Evolutionary conservation across 2,113 vertebrate species (phyloP).

Genomic region (Plecturocebus donacophilus): DNA sequence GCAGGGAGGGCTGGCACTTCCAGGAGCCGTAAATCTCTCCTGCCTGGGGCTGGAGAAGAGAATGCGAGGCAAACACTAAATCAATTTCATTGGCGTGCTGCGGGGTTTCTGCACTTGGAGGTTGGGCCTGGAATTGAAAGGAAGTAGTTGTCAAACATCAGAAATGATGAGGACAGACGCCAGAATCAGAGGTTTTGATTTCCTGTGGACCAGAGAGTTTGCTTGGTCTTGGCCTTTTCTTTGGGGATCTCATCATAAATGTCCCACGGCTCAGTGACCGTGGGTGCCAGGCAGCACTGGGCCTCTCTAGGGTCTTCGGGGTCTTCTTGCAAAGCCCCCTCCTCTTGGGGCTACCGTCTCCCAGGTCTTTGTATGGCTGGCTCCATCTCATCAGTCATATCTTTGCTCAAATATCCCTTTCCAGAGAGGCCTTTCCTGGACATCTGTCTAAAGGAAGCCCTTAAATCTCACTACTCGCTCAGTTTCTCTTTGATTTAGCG

Average conservation of each 20-base stretch:
- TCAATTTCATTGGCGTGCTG: conserved; percentile 81
- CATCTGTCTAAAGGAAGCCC: not conserved
- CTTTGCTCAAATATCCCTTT: not conserved
- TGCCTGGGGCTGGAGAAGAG: conserved; percentile 74
- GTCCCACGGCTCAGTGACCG: not conserved
- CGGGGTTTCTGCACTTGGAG: conserved; percentile 77
- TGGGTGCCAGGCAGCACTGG: not conserved
- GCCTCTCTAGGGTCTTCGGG: not conserved
- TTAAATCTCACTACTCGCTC: not conserved
- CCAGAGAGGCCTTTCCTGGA: not conserved
- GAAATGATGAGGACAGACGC: conserved; percentile 80
- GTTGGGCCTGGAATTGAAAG: conserved; percentile 77
- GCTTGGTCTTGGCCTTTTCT: not conserved
- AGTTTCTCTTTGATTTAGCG: not conserved
- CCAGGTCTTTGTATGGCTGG: not conserved
- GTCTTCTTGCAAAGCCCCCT: too few species aligned
- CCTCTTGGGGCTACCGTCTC: not conserved
- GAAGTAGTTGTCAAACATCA: conserved; percentile 82
- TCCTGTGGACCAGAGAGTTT: conserved; percentile 55
- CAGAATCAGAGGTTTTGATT: conserved; percentile 73
- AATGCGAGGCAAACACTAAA: conserved; percentile 80
- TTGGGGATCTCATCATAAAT: not conserved
- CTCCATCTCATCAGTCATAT: not conserved
- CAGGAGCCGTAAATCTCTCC: conserved; percentile 84
- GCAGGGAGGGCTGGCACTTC: conserved; percentile 83